These are phyloP conservation scores for Glaucomys volans DNA, from an alignment of 2,113 vertebrate genomes.

Conservation along the genomic window DNA sequence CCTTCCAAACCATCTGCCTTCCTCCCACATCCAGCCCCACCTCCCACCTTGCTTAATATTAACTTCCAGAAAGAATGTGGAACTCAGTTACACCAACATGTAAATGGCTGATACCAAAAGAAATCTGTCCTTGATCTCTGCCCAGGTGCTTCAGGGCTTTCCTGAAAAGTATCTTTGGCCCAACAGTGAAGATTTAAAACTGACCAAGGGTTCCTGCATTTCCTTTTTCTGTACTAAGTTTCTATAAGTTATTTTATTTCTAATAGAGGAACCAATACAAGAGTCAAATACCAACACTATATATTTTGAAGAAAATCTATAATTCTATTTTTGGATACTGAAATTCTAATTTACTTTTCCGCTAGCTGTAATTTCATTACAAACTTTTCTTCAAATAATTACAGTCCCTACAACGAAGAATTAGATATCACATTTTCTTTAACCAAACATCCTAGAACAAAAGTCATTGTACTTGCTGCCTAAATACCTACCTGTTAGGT, in stretches of 20 bases:
- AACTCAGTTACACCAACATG: background rate
- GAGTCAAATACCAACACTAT: background rate
- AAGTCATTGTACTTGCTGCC: background rate
- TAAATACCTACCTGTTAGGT: background rate
- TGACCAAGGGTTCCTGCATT: background rate
- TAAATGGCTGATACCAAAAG: background rate
- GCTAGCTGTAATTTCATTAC: background rate
- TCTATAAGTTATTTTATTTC: background rate
- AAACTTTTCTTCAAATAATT: background rate
- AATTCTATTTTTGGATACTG: background rate
- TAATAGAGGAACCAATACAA: background rate
- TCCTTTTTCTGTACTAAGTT: background rate
- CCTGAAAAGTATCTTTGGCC: background rate
- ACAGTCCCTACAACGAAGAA: background rate
- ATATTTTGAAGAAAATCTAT: background rate
- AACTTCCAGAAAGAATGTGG: background rate
- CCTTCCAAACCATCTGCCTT: background rate
- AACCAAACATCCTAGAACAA: background rate
- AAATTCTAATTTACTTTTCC: slow-evolving; percentile 6
- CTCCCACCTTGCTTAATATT: background rate
- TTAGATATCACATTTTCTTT: background rate
- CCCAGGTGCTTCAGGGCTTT: background rate
- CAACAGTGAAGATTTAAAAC: background rate
- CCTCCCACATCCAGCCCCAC: background rate
- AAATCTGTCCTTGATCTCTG: background rate